phyloP scores from a whole-genome alignment of 2,888 invertebrate genomes.

The Perdita meconis region DNA sequence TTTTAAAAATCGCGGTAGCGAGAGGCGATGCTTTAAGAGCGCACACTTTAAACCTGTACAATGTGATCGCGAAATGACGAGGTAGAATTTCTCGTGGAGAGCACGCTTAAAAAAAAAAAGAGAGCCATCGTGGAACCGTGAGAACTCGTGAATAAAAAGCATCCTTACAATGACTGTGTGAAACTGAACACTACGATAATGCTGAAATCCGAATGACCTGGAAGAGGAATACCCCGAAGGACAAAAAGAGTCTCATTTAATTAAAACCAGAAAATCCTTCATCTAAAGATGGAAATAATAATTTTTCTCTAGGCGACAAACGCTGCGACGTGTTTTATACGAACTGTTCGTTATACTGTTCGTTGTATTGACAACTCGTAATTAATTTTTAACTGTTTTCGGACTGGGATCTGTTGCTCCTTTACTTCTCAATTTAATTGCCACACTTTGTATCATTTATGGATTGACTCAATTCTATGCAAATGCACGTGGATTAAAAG shows the following conservation, averaged over 20 bases:
- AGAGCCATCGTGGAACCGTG: neutral
- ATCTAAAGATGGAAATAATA: neutral
- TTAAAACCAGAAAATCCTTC: neutral
- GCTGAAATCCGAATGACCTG: slow-evolving; percentile 9
- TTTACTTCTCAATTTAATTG: slow-evolving; percentile 22
- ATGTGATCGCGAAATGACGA: slow-evolving; percentile 8
- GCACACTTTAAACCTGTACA: neutral
- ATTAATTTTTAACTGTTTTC: slow-evolving; percentile 6
- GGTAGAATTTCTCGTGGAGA: slow-evolving; percentile 2
- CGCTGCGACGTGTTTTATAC: neutral
- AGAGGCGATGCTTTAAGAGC: slow-evolving; percentile 8
- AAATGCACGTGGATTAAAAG: neutral
- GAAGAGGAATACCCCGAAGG: neutral
- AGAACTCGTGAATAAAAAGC: neutral
- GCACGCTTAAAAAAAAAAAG: slow-evolving; percentile 7
- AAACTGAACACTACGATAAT: slow-evolving; percentile 23
- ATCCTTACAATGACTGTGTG: slow-evolving; percentile 12
- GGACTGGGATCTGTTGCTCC: neutral
- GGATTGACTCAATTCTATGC: slow-evolving; percentile 8
- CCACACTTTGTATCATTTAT: neutral
- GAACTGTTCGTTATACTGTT: slow-evolving; percentile 17
- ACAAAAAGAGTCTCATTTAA: neutral
- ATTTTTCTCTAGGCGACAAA: neutral
- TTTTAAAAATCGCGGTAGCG: too few species aligned
- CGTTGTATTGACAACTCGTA: neutral